A percentile compares a stretch with the other conserved stretches of the same genome.
Conservation (phyloP, 2,888 invertebrate genomes). For the Dilophus febrilis region DNA sequence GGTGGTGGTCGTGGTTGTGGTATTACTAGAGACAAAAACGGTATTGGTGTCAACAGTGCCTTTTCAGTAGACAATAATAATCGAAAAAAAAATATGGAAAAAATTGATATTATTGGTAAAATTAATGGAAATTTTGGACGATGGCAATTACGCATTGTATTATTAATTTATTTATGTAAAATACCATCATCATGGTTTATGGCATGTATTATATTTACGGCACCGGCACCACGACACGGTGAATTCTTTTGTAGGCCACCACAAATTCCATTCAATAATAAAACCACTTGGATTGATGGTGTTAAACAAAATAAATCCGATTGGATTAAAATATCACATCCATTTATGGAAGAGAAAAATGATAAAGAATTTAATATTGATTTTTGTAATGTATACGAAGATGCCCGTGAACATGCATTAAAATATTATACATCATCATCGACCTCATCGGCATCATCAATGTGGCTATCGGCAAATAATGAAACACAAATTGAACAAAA, state of each 20-base stretch:
- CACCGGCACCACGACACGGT: constrained; percentile 29
- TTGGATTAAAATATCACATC: constrained; percentile 30
- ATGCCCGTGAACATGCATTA: constrained; percentile 27
- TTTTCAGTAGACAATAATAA: background rate
- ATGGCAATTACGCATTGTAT: constrained; percentile 31
- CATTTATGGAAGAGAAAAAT: constrained; percentile 25
- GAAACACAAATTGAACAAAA: no score
- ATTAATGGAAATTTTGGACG: constrained; percentile 31
- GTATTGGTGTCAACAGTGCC: no score
- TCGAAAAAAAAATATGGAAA: constrained; percentile 5
- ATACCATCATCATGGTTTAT: constrained; percentile 34
- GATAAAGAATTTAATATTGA: constrained; percentile 29
- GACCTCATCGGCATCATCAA: no score
- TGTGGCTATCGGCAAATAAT: constrained; percentile 15
- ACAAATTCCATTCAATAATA: constrained; percentile 8
- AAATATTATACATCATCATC: constrained; percentile 21
- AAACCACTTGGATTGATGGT: background rate
- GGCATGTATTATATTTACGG: constrained; percentile 34
- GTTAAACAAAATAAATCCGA: constrained; percentile 22
- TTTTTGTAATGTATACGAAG: constrained; percentile 28
- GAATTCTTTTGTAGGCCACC: constrained; percentile 33
- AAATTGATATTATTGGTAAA: constrained; percentile 26
- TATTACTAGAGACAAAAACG: no score
- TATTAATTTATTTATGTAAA: constrained; percentile 30
- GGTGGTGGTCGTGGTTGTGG: no score